Base-by-base conservation (phyloP, 2,888 invertebrate genomes). In the Calliphora vomitoria region DNA sequence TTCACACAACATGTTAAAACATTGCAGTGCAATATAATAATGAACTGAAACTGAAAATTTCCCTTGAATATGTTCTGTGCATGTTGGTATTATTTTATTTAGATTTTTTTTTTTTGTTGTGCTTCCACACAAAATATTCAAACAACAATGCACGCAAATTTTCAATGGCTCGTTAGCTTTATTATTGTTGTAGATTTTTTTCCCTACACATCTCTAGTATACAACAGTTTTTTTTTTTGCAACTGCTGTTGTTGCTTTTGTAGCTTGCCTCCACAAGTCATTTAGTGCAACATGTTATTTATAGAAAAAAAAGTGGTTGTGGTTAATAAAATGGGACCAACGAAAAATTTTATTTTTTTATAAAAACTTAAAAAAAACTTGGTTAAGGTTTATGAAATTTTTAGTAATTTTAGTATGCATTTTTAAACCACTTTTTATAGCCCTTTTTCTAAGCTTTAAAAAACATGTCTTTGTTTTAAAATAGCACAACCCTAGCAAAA, bases 71-170 rank as follows among this genome's bases (percentile, higher is more conserved):
- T 41, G 18, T 64, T 85, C 13, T 18, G 20, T 66, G 15, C 47
- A 41, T 47, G 60, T 35, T 62, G 8, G n/a, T 35, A 64, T 50
- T 25, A 25, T 25, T 25, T 25, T 25, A 25, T 25, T 25, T 25
- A 25, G 25, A 25, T 25, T 25, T 25, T 62, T 50, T 71, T 53
- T 81, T 71, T 35, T 58, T 72, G 6, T 60, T 8, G 20, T 47
- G 44, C 20, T 68, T 47, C 25, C 64, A 44, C 11, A 81, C 18
- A 74, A 87, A 85, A 79, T 84, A 47, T 60, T 82, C 66, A 62
- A 79, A 50, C 69, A 85, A 88, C 85, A 85, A 85, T 82, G 75
- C 80, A 88, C 66, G 82, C 85, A 88, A 88, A 85, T 88, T 88
- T 85, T 85, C 85, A 82, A 88, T 88, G 75, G 71, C 84, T 87